Percentiles rank a stretch among this genome's conserved stretches.
These are phyloP conservation scores for Meloidogyne chitwoodi DNA, from an alignment of 1,140 invertebrate genomes.

Conservation along the genomic window DNA sequence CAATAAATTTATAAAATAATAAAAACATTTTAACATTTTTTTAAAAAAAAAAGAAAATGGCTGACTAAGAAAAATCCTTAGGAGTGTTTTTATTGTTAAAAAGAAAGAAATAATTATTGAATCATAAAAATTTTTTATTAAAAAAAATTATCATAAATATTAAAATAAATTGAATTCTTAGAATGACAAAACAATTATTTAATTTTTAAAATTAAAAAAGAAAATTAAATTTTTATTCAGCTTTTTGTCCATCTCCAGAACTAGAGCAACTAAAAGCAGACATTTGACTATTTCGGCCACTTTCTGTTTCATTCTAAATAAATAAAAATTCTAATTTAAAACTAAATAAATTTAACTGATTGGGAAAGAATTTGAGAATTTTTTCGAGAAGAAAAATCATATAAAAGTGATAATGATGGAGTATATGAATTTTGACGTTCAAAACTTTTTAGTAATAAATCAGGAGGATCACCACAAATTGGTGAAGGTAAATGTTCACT, in stretches of 20 bases:
- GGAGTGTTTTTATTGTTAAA: too few species aligned
- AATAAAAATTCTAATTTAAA: neutral
- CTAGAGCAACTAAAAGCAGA: neutral
- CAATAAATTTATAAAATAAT: too few species aligned
- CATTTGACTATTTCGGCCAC: neutral
- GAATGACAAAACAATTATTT: too few species aligned
- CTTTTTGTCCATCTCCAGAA: neutral
- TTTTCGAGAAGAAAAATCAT: slow-evolving; percentile 15
- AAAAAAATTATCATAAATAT: too few species aligned
- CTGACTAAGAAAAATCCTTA: too few species aligned
- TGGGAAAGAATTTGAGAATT: slow-evolving; percentile 2
- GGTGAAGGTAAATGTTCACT: slow-evolving; percentile 1
- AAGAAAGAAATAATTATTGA: too few species aligned
- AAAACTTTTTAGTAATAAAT: neutral
- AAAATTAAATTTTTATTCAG: too few species aligned
- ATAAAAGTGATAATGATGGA: slow-evolving; percentile 4
- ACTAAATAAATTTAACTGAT: neutral
- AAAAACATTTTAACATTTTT: too few species aligned
- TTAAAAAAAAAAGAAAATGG: too few species aligned
- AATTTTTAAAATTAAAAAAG: too few species aligned
- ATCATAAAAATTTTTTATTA: too few species aligned
- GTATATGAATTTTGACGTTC: slow-evolving; percentile 16
- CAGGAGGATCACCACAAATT: neutral
- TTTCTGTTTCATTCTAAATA: neutral
- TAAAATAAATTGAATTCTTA: too few species aligned